Percentiles rank a stretch among this genome's conserved stretches.
These are phyloP conservation scores for Enteromius thamalakanensis DNA, from an alignment of 2,797 vertebrate genomes.

Conservation along the genomic window DNA sequence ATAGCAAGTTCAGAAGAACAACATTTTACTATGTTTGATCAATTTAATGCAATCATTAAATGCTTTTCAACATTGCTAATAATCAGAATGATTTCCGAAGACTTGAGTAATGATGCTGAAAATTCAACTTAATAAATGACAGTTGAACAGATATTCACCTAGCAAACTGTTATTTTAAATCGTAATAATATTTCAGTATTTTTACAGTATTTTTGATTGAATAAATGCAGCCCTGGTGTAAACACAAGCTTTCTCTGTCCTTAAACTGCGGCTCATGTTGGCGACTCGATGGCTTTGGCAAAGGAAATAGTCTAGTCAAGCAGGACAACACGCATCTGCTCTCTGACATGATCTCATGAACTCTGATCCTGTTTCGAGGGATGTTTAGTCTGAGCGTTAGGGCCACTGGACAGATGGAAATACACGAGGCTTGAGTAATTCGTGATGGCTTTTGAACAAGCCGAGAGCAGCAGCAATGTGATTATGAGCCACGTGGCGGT, in stretches of 20 bases:
- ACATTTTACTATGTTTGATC: not conserved
- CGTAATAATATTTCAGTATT: not conserved
- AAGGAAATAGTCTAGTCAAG: not conserved
- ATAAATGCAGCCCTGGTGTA: not conserved
- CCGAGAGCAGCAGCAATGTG: slow-evolving; percentile 50
- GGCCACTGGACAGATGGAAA: slow-evolving; percentile 1
- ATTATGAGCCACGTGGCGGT: slow-evolving; percentile 48
- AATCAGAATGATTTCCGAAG: not conserved
- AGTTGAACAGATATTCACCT: not conserved
- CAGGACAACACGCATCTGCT: not conserved
- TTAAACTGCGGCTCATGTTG: not conserved
- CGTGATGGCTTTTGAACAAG: slow-evolving; percentile 8
- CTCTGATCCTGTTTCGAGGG: too few species aligned
- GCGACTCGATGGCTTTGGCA: not conserved
- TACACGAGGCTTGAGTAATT: slow-evolving; percentile 1
- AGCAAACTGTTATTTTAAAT: not conserved
- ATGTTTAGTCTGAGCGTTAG: too few species aligned
- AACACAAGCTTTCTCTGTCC: not conserved
- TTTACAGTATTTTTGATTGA: not conserved
- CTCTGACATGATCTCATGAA: not conserved
- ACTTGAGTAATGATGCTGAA: not conserved
- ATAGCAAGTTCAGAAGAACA: not conserved
- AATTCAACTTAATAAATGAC: not conserved
- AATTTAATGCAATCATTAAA: not conserved
- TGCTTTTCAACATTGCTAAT: not conserved